Evolutionary conservation across 2,888 invertebrate species (phyloP).

Genomic region (Troides helena): DNA sequence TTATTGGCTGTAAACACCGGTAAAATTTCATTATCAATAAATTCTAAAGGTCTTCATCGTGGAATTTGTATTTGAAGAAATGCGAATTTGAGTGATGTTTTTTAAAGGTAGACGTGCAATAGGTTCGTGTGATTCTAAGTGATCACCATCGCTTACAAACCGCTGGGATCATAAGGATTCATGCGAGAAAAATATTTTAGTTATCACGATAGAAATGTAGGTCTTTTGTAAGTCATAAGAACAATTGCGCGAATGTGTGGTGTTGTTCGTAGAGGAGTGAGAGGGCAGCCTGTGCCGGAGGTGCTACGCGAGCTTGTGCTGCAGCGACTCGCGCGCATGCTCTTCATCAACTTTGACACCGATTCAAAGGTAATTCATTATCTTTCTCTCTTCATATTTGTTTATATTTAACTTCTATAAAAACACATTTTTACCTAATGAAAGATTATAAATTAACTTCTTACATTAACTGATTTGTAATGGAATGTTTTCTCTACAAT

Average conservation of each 20-base stretch:
- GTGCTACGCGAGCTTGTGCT: conserved; percentile 85
- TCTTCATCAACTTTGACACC: conserved; percentile 86
- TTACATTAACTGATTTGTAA: too few species aligned
- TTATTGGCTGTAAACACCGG: neutral
- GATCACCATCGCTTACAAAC: too few species aligned
- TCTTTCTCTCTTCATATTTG: neutral
- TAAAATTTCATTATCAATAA: neutral
- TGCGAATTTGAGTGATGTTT: too few species aligned
- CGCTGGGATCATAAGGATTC: too few species aligned
- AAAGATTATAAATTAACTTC: too few species aligned
- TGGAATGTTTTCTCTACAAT: too few species aligned
- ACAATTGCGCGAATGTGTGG: conserved; percentile 48
- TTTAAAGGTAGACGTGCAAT: too few species aligned
- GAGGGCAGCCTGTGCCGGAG: conserved; percentile 88
- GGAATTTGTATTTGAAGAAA: neutral
- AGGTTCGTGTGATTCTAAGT: too few species aligned
- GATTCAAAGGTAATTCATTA: conserved; percentile 45
- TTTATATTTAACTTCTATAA: too few species aligned
- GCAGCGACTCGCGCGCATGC: conserved; percentile 85
- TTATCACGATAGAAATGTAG: neutral
- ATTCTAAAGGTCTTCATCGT: neutral
- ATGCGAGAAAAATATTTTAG: neutral
- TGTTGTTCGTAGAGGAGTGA: conserved; percentile 84
- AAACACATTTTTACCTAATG: too few species aligned
- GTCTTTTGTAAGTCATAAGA: neutral